These are phyloP conservation scores for Pissodes strobi DNA, from an alignment of 1,140 invertebrate genomes.

Conservation along the genomic window DNA sequence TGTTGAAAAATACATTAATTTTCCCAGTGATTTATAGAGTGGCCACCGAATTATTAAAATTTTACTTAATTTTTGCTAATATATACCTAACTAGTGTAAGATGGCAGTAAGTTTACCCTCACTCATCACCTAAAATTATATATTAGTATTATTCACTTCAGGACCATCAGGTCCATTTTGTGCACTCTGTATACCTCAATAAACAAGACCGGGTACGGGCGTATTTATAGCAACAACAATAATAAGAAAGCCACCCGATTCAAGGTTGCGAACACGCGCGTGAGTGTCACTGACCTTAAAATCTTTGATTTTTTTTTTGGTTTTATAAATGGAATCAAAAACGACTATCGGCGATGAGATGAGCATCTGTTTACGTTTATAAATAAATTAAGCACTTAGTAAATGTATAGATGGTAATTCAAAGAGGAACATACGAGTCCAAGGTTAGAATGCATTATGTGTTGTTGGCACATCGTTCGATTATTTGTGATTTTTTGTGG, in stretches of 20 bases:
- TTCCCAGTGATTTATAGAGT: too few relatives aligned
- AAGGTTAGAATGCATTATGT: slow-evolving; percentile 23
- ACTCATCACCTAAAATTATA: background rate
- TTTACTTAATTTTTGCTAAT: too few relatives aligned
- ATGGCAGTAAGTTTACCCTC: background rate
- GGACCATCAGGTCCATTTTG: too few relatives aligned
- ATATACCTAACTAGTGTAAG: background rate
- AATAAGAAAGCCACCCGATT: slow-evolving; percentile 29
- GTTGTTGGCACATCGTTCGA: slow-evolving; percentile 4
- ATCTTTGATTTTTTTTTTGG: slow-evolving; percentile 16
- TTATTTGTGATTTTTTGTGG: too few relatives aligned
- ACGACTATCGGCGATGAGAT: slow-evolving; percentile 27
- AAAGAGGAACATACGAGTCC: slow-evolving; percentile 27
- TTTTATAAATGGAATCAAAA: slow-evolving; percentile 31
- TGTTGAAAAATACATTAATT: too few relatives aligned
- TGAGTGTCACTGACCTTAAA: slow-evolving; percentile 33
- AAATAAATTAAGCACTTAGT: slow-evolving; percentile 26
- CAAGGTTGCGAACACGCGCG: slow-evolving; percentile 27
- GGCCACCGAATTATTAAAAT: too few relatives aligned
- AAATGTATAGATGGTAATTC: slow-evolving; percentile 23
- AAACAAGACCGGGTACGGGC: slow-evolving; percentile 4
- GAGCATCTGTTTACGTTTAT: slow-evolving; percentile 35
- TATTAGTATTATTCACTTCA: too few relatives aligned
- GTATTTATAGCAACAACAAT: slow-evolving; percentile 5
- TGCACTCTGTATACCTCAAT: slow-evolving; percentile 17